Evolutionary conservation across 30 jellyfish, hydroid and myxozoan species (phyloP).

Genomic region (Phacellophora camtschatica): DNA sequence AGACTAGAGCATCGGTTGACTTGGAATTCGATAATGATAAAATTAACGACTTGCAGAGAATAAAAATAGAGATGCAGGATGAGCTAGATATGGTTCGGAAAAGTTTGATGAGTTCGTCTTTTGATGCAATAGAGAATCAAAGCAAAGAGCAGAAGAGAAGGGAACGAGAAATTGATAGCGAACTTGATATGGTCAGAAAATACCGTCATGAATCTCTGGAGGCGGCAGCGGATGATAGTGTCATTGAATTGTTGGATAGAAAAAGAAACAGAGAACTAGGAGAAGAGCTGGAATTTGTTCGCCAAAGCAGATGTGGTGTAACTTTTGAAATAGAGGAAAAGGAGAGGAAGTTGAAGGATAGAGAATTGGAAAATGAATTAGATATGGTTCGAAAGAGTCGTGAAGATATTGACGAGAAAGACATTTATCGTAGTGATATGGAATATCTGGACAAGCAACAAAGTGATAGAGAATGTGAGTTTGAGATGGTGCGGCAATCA

Average conservation of each 20-base stretch:
- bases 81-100: background rate
- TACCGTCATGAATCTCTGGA: background rate
- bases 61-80: background rate
- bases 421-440: background rate
- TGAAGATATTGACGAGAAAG: background rate
- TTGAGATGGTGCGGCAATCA: background rate
- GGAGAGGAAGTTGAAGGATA: background rate
- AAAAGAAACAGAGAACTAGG: background rate
- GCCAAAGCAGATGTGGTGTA: background rate
- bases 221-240: background rate
- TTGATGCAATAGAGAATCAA: background rate
- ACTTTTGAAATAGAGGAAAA: background rate
- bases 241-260: background rate
- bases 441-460: background rate
- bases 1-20: background rate
- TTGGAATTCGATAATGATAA: background rate
- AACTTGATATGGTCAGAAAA: conserved; percentile 10
- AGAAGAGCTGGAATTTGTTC: background rate
- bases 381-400: background rate
- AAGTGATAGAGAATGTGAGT: background rate
- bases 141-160: background rate
- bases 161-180: background rate
- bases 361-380: background rate
- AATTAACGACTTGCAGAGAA: background rate
- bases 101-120: background rate